Evolutionary conservation across 1,140 invertebrate species (phyloP).

Genomic region (Teleogryllus occipitalis): DNA sequence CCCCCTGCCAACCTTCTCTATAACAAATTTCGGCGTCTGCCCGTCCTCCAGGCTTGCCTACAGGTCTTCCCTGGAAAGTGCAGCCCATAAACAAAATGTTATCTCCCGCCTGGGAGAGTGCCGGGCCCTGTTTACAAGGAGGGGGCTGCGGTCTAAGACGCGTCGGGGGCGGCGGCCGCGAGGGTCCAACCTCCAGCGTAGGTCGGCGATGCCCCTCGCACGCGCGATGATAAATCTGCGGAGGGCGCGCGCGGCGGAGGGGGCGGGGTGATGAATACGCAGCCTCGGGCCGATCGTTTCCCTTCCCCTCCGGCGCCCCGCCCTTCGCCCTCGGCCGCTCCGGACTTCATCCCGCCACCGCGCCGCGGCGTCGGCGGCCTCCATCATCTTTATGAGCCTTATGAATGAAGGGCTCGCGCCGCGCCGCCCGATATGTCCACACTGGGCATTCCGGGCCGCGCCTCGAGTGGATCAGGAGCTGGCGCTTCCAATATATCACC

Average conservation of each 20-base stretch:
- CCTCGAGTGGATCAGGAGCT: not conserved
- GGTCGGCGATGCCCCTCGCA: not conserved
- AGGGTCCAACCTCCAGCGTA: too few species aligned
- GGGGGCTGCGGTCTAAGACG: not conserved
- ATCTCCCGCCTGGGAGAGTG: too few species aligned
- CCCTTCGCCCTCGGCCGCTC: too few species aligned
- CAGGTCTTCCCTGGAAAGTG: too few species aligned
- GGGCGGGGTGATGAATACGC: not conserved
- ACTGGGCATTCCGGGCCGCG: not conserved
- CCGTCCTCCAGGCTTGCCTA: too few species aligned
- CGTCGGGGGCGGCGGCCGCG: too few species aligned
- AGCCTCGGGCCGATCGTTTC: not conserved
- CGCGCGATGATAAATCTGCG: not conserved
- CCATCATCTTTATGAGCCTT: slow-evolving; percentile 1
- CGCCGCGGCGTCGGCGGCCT: not conserved
- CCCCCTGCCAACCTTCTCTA: too few species aligned
- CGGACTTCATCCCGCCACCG: not conserved
- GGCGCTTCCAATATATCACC: slow-evolving; percentile 3
- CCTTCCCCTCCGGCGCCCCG: not conserved
- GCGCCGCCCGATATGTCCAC: not conserved
- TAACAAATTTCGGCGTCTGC: too few species aligned
- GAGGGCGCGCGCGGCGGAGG: not conserved
- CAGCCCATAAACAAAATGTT: too few species aligned
- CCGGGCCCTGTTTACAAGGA: too few species aligned
- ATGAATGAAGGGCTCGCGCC: not conserved